phyloP scores from a whole-genome alignment of 2,888 invertebrate genomes.

The Drosophila heteroneura region DNA sequence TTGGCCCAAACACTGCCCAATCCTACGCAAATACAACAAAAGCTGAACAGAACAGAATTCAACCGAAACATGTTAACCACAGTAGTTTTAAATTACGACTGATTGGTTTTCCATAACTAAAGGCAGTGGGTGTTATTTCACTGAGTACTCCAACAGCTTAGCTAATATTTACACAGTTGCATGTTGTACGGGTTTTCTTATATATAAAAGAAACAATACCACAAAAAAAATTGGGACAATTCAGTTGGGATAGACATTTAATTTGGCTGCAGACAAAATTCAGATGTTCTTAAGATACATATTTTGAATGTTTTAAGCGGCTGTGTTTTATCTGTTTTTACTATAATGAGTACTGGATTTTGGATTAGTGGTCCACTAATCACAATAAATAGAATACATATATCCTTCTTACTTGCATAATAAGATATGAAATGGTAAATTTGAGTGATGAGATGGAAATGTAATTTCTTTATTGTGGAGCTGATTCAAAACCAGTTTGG shows the following conservation, averaged over 20 bases:
- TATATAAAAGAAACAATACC: slow-evolving; percentile 4
- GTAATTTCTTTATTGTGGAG: background rate
- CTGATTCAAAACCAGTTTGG: slow-evolving; percentile 22
- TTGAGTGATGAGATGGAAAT: background rate
- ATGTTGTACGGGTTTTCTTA: slow-evolving; percentile 2
- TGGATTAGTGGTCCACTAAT: background rate
- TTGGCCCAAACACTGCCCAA: slow-evolving; percentile 7
- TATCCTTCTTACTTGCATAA: background rate
- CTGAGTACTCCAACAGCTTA: slow-evolving; percentile 13
- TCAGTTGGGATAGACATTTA: background rate
- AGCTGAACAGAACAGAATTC: background rate
- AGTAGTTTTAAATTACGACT: slow-evolving; percentile 37
- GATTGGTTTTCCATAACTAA: background rate
- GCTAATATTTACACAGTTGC: slow-evolving; percentile 63
- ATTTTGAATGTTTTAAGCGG: background rate
- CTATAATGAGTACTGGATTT: background rate
- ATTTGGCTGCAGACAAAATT: background rate
- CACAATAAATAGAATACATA: background rate
- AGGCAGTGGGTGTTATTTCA: background rate
- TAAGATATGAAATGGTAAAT: background rate
- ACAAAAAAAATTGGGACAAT: slow-evolving; percentile 8
- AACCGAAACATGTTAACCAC: slow-evolving; percentile 41
- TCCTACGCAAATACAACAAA: slow-evolving; percentile 6
- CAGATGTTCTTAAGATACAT: background rate
- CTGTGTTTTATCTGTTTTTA: background rate